Evolutionary conservation across 2,888 invertebrate species (phyloP), one percentile per base, ranked within the genome.

Genomic region (Plagodis pulveraria): DNA sequence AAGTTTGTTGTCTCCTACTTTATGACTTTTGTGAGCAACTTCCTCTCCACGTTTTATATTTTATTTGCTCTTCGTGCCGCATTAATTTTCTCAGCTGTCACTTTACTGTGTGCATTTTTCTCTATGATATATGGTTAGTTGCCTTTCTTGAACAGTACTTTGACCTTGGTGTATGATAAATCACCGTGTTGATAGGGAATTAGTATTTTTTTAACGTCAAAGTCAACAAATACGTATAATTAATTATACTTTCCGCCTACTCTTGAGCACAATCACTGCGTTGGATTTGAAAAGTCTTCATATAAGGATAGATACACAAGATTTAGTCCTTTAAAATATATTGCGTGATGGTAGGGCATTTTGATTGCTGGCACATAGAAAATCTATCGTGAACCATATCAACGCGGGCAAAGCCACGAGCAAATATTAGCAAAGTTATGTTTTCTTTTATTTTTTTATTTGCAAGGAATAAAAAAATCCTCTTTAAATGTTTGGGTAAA

Each of bases 121-220:
- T 58, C 22, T 34, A 50, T 66, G 61, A 65, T 58, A 56, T 63
- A 66, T 66, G 57, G 42, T 51, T 42, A 40, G 47, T 63, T 52
- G 11, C 50, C 57, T 61, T 60, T 56, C 60, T 64, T 55, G 47
- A 50, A 52, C 47, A 50, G 50, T 22, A 38, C 10, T 58, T 42
- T 22, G 33, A 56, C 55, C 50, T 60, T 62, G 56, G 51, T 34
- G 32, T 49, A 52, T 60, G 55, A 62, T 58, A 52, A 60, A 62
- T 57, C 51, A 55, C 44, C 48, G 33, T 32, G 35, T 51, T 53
- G 10, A 46, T 47, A 44, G 38, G 43, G 49, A 48, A 56, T 45
- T 42, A 8, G 7, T 51, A 40, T 50, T 12, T 43, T 50, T 40
- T 40, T 52, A 35, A 45, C 36, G 51, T 48, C 48, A 48, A 38